Conservation (phyloP, 1,140 invertebrate species). For the Dolichoris vasculosae region DNA sequence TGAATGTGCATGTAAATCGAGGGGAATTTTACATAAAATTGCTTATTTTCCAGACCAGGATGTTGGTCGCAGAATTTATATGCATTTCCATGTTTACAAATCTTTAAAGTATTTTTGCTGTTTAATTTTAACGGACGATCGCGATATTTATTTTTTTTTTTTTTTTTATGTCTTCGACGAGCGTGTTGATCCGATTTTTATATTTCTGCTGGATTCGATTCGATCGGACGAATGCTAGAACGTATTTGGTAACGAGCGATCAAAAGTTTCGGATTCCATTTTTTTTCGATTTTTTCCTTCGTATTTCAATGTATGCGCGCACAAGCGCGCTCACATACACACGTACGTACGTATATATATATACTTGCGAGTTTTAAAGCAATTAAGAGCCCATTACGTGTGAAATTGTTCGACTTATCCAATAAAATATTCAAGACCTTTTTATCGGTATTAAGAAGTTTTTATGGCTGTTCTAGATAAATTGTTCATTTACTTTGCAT, state of each 20-base stretch:
- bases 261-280: background rate
- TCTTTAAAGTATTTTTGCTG: too few species aligned
- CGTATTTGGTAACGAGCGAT: background rate
- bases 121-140: too few species aligned
- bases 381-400: too few species aligned
- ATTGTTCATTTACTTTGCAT: background rate
- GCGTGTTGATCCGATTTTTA: background rate
- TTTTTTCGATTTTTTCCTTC: background rate
- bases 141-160: too few species aligned
- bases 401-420: too few species aligned
- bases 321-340: too few species aligned
- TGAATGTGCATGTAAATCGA: background rate
- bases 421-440: too few species aligned
- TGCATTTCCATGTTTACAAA: background rate
- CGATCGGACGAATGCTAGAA: background rate
- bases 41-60: background rate
- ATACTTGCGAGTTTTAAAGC: too few species aligned
- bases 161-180: too few species aligned
- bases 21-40: constrained; percentile 13
- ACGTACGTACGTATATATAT: too few species aligned
- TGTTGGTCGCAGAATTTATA: background rate
- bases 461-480: background rate
- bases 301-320: too few species aligned
- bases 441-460: background rate
- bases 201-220: background rate